Evolutionary conservation across 35 echinoderm and acorn worm genomes (phyloP), one percentile per base, ranked within the genome.

Genomic region (Diadema setosum): DNA sequence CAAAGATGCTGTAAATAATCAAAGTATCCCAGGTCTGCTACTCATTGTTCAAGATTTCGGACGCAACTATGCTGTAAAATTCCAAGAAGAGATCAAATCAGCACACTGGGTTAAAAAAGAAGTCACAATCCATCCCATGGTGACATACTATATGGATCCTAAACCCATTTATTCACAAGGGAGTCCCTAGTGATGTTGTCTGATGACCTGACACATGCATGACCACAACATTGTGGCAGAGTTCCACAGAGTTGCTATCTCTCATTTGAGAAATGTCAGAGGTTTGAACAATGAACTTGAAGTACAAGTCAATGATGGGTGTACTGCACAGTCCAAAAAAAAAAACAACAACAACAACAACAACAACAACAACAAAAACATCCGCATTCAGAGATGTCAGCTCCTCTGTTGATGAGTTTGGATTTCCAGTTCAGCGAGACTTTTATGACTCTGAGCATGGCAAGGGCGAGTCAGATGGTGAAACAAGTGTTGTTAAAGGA

Each of bases 381-480:
- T 15, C 20, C 17, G 75, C 88, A 17, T 90, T 90, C 35, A 42
- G 5, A 43, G 88, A 90, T 59, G 31, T 90, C 6, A 83, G 44
- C 39, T 90, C 83, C 46, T 9, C 4, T 67, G 58, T 34, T 12
- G 26, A 67, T 3, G 78, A 90, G 26, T 83, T 57, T 45, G 80
- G 80, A 2, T 90, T 9, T 45, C 45, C 27, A 2, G 45, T 90
- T 18, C 45, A 84, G 15, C 46, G 57, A 61, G 11, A 57, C 12
- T 90, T 64, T 29, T 90, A 83, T 64, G 88, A 80, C 12, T 90
- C 88, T n/a, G 75, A 90, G 64, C 88, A 90, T 63, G 88, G 88
- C 14, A 90, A 90, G 45, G 88, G 75, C 0, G 75, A 83, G 12
- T 3, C 45, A 5, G 88, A 90, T 83, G 88, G 88, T 30, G 88